Evolutionary conservation across 2,888 invertebrate genomes (phyloP).

Genomic region (Parnassius mnemosyne): DNA sequence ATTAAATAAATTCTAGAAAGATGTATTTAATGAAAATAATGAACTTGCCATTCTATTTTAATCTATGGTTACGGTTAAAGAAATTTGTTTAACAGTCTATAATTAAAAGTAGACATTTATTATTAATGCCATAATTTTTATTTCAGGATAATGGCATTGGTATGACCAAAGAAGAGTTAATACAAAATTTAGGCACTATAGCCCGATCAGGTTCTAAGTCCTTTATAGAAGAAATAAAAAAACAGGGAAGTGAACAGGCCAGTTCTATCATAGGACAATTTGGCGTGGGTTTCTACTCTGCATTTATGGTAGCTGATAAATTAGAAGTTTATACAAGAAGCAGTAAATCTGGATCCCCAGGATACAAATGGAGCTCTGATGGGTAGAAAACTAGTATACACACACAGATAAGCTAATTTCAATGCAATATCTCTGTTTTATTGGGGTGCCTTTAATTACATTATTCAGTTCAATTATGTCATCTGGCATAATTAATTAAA

Average conservation of each 20-base stretch:
- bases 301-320: slow-evolving; percentile 97
- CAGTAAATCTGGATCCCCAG: slow-evolving; percentile 82
- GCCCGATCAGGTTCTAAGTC: slow-evolving; percentile 97
- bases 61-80: no score
- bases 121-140: background rate
- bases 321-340: slow-evolving; percentile 95
- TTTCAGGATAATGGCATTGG: slow-evolving; percentile 94
- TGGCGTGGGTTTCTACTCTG: slow-evolving; percentile 98
- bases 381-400: slow-evolving; percentile 79
- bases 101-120: no score
- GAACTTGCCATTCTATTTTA: no score
- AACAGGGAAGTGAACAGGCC: slow-evolving; percentile 81
- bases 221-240: slow-evolving; percentile 91
- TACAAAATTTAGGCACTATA: slow-evolving; percentile 95
- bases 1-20: background rate
- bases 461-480: background rate
- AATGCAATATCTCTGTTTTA: no score
- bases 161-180: slow-evolving; percentile 95
- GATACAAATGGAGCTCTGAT: slow-evolving; percentile 94
- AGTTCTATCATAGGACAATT: slow-evolving; percentile 97
- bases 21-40: no score
- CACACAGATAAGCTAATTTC: no score
- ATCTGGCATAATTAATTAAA: no score
- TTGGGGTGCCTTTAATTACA: no score
- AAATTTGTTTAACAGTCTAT: no score